phyloP scores from a whole-genome alignment of 2,888 invertebrate species.

The Apocheima hispidaria region DNA sequence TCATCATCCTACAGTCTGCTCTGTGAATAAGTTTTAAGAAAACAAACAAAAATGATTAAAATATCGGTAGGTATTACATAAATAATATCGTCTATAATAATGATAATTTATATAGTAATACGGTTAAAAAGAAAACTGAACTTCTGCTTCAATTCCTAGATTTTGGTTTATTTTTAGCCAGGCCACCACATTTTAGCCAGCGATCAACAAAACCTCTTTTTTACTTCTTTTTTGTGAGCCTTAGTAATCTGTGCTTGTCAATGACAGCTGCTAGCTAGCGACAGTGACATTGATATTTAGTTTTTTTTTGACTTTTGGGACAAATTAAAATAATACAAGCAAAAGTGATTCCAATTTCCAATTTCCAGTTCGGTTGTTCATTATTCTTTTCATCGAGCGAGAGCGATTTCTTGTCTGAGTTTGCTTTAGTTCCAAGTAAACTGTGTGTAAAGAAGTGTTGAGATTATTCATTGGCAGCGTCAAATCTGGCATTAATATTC shows the following conservation, averaged over 20 bases:
- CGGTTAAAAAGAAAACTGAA: background rate
- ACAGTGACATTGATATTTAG: background rate
- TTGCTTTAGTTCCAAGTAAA: background rate
- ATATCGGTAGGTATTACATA: background rate
- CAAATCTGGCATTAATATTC: background rate
- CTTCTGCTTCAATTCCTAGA: background rate
- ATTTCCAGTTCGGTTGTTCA: constrained; percentile 1
- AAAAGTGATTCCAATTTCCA: background rate
- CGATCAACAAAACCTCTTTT: background rate
- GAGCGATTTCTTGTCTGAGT: background rate
- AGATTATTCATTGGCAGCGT: background rate
- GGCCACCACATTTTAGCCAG: background rate
- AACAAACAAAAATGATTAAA: background rate
- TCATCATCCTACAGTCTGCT: background rate
- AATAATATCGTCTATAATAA: background rate
- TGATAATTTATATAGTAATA: background rate
- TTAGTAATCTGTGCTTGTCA: background rate
- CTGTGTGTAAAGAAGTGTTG: no score
- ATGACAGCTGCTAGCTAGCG: background rate
- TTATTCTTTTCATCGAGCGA: background rate
- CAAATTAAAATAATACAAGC: background rate
- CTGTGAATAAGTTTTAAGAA: background rate
- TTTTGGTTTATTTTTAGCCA: background rate
- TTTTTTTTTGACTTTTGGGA: background rate
- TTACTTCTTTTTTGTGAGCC: background rate